A percentile compares a stretch with the other conserved stretches of the same genome.
Evolutionary conservation across 2,888 invertebrate genomes (phyloP).

Genomic region (Calameuta idolon): DNA sequence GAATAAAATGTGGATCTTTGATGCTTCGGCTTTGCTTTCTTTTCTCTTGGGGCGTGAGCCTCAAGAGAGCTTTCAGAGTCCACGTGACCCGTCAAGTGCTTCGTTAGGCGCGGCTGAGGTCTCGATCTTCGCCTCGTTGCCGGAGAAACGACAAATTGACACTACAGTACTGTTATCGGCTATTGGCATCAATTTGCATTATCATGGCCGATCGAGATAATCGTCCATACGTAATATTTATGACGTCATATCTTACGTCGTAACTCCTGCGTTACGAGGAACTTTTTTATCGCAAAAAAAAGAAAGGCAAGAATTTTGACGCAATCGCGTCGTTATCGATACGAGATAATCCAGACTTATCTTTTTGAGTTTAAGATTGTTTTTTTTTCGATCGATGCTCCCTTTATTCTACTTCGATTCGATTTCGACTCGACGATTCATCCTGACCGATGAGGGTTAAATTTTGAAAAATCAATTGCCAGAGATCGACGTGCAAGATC

Average conservation of each 20-base stretch:
- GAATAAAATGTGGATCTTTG: constrained; percentile 45
- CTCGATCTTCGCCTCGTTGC: background rate
- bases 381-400: background rate
- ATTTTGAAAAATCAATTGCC: background rate
- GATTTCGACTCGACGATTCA: background rate
- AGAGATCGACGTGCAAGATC: background rate
- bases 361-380: background rate
- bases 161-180: background rate
- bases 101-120: background rate
- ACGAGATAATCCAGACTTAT: no score
- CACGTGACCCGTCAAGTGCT: background rate
- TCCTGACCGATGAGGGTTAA: background rate
- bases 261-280: no score
- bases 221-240: no score
- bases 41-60: background rate
- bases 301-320: no score
- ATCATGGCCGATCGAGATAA: no score
- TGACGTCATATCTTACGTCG: no score
- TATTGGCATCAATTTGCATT: no score
- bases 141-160: background rate
- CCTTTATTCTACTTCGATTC: background rate
- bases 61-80: background rate
- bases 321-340: no score
- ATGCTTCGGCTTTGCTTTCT: background rate
- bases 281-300: no score